Evolutionary conservation across 2,888 invertebrate species (phyloP), one percentile per base, ranked within the genome.

Genomic region (Stenichneumon culpator): DNA sequence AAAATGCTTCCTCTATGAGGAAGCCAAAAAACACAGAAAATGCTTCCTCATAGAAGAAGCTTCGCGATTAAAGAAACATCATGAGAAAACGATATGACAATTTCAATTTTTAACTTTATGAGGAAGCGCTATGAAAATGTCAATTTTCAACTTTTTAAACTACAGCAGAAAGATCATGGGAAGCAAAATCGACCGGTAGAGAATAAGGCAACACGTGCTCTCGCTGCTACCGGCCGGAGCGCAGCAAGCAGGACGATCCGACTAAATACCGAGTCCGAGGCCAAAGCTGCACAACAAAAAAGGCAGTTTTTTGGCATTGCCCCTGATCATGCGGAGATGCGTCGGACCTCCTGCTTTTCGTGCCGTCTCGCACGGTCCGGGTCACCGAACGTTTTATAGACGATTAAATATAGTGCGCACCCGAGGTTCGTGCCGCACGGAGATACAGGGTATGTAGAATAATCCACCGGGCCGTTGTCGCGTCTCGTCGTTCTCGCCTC

Each of bases 341-440:
- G 14, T 54, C 39, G 28, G 25, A 47, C 5, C n/a, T 60, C 57
- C 52, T 25, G 57, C 63, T 14, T 25, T 44, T 22, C 52, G 50
- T 19, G 16, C 44, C 44, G 16, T 11, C 5, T 63, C 32, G 63
- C 28, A 63, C 25, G 6, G 28, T 50, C 32, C 75, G 63, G 69
- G 69, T 74, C 79, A 83, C 69, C 83, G 78, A 74, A 79, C 77
- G 73, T 73, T 69, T 25, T 32, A 82, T 11, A 77, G 28, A 50
- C 60, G 22, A 36, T 54, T 32, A 50, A 39, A 63, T 65, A 63
- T 70, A 32, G 63, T 32, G 22, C 60, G 52, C 32, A 5, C 47
- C 44, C 73, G 39, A 32, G 44, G 32, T 60, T 22, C n/a, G 54
- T 65, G 32, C 67, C 60, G 67, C 28, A 16, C 36, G 39, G n/a